Base-by-base conservation (phyloP, 2,888 invertebrate genomes). In the Xiphydria camelus region DNA sequence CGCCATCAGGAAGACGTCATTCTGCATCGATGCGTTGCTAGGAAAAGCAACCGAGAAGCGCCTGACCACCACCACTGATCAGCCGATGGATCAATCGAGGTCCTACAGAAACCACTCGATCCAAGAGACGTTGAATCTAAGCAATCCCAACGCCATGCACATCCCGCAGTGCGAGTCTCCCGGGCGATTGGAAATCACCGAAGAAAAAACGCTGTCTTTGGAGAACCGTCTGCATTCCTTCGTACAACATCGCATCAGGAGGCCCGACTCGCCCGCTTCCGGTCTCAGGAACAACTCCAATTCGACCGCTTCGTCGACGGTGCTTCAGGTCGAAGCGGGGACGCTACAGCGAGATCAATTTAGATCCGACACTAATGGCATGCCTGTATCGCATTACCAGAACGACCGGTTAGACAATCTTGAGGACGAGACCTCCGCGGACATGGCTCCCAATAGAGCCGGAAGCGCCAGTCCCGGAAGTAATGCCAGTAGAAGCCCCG, bases 1-100 rank as follows among this genome's bases (percentile, higher is more conserved):
- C 15, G 21, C 40, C 4, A 49, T 50, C 9, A 67, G 74, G 15
- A 87, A 87, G 56, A 88, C 89, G 39, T 92, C 93, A 0, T 94
- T 94, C 68, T 92, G 94, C 68, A 94, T 94, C 56, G 94, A 94
- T 66, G 93, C 94, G 0, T 75, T 94, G 2, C 76, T 94, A 2
- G 91, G 91, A 0, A 82, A 84, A 40, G 82, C 74, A 51, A 76
- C 73, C 40, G 64, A 73, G 41, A 64, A 64, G 47, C 69, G 73
- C 14, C 7, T 29, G 29, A 4, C 15, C 6, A 3, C 29, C 15
- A 29, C 6, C 12, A 29, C 29, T 7, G 6, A 12, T 4, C 12
- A 12, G 15, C 2, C 29, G 15, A 14, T 29, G 6, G 12, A 7
- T 7, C 12, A 15, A 9, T 29, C 29, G 14, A n/a, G n/a, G n/a